Base-by-base conservation (phyloP, 2,888 invertebrate species). In the Parochlus steinenii region DNA sequence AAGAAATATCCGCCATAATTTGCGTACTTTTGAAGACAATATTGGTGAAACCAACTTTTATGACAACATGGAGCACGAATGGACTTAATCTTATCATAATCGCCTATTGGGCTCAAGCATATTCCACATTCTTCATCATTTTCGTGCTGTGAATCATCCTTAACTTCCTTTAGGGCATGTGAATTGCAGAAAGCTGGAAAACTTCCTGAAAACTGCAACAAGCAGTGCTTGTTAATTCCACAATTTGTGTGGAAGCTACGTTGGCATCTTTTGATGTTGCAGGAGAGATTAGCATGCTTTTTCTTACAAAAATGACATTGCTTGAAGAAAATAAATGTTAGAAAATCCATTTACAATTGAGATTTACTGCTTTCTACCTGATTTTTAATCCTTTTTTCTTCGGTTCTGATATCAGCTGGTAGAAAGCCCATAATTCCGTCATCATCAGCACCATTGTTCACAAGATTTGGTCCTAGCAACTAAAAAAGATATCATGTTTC, bases 41-140 rank as follows among this genome's bases (percentile, higher is more conserved):
- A 48, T 28, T 76, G 64, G 47, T 86, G 86, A 47, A 81, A 78
- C 74, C 79, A 81, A 1, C 74, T 69, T 42, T 74, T 74, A 17
- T 67, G 69, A 44, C 86, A 86, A 53, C 86, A 86, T 0, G 79
- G 74, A 0, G 81, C 71, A 65, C 72, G 70, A 16, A 85, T 58
- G 0, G 72, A 69, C 2, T 59, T 52, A 0, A 53, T 31, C 0
- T 49, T 44, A 0, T 58, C 64, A 18, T 57, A 58, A 0, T 61
- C 58, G 0, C 61, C 50, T 3, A 78, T 66, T 0, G 46, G 43
- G 2, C 71, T 72, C 42, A 72, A 72, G 51, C 85, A 86, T 31
- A 85, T 81, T 7, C 66, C 63, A 47, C 85, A 85, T 1, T 49
- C 44, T 23, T 50, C 48, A 1, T 39, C 14, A 0, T 7, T 0